Evolutionary conservation across 2,797 vertebrate species (phyloP).

Genomic region (Trachops cirrhosus): DNA sequence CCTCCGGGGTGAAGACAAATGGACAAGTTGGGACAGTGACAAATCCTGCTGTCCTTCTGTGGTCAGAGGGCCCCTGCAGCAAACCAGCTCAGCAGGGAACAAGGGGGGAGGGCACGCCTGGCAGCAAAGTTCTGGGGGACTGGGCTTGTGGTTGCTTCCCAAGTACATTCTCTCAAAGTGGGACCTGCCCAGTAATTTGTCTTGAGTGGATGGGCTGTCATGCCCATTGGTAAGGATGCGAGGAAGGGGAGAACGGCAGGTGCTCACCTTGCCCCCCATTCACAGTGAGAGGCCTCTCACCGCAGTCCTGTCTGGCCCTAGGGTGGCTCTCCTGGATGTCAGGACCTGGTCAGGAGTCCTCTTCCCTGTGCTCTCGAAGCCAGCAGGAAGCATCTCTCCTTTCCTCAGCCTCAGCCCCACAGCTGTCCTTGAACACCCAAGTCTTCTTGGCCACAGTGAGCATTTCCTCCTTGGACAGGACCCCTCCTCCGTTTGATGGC

Average conservation of each 20-base stretch:
- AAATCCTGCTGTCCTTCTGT: neutral
- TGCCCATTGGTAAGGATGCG: neutral
- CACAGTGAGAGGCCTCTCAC: neutral
- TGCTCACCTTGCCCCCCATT: neutral
- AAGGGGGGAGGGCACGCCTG: neutral
- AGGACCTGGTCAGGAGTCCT: neutral
- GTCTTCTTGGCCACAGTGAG: neutral
- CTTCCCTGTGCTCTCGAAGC: neutral
- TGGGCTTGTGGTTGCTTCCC: neutral
- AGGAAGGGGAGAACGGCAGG: neutral
- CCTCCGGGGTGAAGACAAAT: constrained; percentile 55
- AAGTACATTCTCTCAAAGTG: neutral
- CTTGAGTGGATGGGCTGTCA: neutral
- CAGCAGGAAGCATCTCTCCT: neutral
- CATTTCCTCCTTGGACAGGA: neutral
- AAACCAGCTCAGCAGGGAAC: neutral
- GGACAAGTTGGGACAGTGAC: constrained; percentile 60
- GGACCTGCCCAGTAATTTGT: neutral
- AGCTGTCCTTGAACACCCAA: neutral
- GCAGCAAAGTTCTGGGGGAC: neutral
- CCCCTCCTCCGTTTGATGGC: neutral
- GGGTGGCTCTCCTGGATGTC: neutral
- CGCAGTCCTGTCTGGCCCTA: neutral
- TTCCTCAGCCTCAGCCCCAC: too few species aligned
- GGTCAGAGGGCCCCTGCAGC: neutral